phyloP scores from a whole-genome alignment of 92 coral and sea anemone genomes.

The Galaxea fascicularis region DNA sequence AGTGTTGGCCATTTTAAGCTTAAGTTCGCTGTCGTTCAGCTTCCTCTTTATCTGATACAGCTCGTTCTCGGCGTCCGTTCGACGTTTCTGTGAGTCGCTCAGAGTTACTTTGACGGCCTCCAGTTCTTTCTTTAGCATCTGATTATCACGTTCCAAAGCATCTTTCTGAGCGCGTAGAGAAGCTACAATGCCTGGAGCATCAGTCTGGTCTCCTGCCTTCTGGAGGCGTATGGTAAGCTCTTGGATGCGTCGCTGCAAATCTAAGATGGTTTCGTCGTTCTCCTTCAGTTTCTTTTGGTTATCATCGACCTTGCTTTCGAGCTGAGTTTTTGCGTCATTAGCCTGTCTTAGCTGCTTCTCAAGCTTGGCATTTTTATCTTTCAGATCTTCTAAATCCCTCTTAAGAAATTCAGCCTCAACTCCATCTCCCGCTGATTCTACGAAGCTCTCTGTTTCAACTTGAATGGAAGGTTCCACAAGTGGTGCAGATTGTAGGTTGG shows the following conservation, averaged over 20 bases:
- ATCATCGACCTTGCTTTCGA: constrained; percentile 71
- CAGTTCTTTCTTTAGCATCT: constrained; percentile 89
- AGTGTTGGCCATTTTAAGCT: constrained; percentile 70
- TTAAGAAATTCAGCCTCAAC: constrained; percentile 79
- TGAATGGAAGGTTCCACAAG: constrained; percentile 64
- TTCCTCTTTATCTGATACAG: constrained; percentile 79
- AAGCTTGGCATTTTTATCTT: constrained; percentile 79
- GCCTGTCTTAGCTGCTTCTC: constrained; percentile 78
- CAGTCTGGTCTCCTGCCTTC: constrained; percentile 86
- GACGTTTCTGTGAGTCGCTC: constrained; percentile 81
- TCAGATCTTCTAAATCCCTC: constrained; percentile 82
- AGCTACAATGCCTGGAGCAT: constrained; percentile 85
- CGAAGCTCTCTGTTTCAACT: constrained; percentile 32
- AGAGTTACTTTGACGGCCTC: constrained; percentile 67
- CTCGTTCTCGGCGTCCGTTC: constrained; percentile 81
- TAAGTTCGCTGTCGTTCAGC: constrained; percentile 74
- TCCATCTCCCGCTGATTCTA: constrained; percentile 80
- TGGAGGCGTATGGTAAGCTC: constrained; percentile 83
- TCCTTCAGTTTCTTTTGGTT: constrained; percentile 77
- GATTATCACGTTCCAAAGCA: constrained; percentile 89
- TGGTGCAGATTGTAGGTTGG: constrained; percentile 65
- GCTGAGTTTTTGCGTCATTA: constrained; percentile 77
- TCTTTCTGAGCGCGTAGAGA: constrained; percentile 89
- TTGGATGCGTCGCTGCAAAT: constrained; percentile 80
- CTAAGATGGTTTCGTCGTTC: constrained; percentile 88